Evolutionary conservation across 1,140 invertebrate genomes (phyloP).

Genomic region (Hylaeus anthracinus): DNA sequence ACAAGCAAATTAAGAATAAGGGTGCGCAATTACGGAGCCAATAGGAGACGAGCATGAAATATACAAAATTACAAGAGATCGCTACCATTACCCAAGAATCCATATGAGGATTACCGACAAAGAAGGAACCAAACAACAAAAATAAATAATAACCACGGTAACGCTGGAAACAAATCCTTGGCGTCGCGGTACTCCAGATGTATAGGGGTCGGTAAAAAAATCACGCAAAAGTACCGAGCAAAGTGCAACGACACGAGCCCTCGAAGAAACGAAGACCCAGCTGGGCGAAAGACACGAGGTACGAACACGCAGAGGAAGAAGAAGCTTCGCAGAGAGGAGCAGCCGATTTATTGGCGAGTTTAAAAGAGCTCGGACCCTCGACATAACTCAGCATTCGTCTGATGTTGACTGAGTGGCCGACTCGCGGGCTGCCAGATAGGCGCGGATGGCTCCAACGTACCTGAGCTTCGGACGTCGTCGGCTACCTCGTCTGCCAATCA

Average conservation of each 20-base stretch:
- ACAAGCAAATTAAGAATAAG: too few species aligned
- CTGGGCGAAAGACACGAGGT: constrained; percentile 7
- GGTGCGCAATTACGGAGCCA: too few species aligned
- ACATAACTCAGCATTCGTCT: constrained; percentile 72
- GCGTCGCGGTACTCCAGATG: neutral
- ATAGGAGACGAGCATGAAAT: neutral
- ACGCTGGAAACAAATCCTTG: neutral
- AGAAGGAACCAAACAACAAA: neutral
- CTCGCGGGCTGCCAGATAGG: constrained; percentile 53
- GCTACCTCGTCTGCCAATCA: constrained; percentile 69
- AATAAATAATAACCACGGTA: neutral
- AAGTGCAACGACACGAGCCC: constrained; percentile 30
- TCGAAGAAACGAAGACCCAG: constrained; percentile 20
- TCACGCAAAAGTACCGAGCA: neutral
- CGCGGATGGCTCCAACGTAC: constrained; percentile 54
- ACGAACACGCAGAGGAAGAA: constrained; percentile 41
- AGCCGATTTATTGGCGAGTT: constrained; percentile 74
- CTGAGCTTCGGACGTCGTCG: constrained; percentile 59
- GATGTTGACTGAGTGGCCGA: constrained; percentile 72
- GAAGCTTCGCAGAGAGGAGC: constrained; percentile 56
- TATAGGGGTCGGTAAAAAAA: constrained; percentile 1
- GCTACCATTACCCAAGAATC: neutral
- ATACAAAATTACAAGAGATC: neutral
- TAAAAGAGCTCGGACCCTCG: constrained; percentile 71
- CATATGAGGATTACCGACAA: neutral